A percentile compares a stretch with the other conserved stretches of the same genome.
Evolutionary conservation across 2,888 invertebrate genomes (phyloP).

Genomic region (Trichacis sp.): DNA sequence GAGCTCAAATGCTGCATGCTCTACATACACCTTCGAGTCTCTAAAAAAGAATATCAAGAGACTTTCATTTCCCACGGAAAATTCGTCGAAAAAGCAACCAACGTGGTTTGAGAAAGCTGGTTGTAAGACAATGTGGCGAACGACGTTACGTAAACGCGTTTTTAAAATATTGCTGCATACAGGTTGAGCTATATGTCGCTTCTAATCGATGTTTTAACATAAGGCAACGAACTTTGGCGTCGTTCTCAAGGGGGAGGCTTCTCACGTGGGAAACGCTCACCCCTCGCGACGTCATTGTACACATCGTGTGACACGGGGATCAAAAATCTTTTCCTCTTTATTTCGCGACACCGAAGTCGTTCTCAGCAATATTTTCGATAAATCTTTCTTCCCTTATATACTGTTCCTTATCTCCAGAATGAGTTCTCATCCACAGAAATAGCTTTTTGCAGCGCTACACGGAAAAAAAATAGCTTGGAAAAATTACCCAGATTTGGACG

Average conservation of each 20-base stretch:
- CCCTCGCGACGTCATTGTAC: constrained; percentile 38
- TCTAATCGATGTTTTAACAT: constrained; percentile 43
- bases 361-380: constrained; percentile 16
- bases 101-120: neutral
- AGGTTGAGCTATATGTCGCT: constrained; percentile 34
- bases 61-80: too few species aligned
- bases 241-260: constrained; percentile 29
- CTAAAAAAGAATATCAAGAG: too few species aligned
- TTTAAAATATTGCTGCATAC: constrained; percentile 38
- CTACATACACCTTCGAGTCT: too few species aligned
- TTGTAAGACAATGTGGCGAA: constrained; percentile 20
- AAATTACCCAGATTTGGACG: too few species aligned
- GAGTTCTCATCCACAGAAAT: constrained; percentile 10
- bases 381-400: neutral
- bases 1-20: too few species aligned
- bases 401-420: neutral
- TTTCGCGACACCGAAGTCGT: constrained; percentile 29
- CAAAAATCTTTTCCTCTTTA: constrained; percentile 31
- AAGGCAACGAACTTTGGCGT: constrained; percentile 41
- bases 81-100: neutral
- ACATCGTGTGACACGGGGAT: constrained; percentile 29
- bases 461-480: too few species aligned
- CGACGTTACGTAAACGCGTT: constrained; percentile 24
- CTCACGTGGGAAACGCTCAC: constrained; percentile 41
- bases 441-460: neutral